phyloP scores from a whole-genome alignment of 2,888 invertebrate species.

The Chalcosyrphus nemorum region DNA sequence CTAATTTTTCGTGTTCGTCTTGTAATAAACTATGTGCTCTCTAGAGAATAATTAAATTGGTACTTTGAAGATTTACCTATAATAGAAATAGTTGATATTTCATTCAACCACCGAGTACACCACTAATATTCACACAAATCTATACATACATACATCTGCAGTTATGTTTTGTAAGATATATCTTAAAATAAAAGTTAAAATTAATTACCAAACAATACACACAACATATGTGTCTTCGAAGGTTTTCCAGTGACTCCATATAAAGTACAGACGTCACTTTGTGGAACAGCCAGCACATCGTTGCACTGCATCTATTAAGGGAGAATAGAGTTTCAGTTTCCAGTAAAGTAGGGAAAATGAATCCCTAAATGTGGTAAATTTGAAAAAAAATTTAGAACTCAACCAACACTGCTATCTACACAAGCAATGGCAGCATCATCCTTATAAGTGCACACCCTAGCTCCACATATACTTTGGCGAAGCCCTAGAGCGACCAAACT shows the following conservation, averaged over 20 bases:
- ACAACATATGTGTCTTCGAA: neutral
- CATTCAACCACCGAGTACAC: too few species aligned
- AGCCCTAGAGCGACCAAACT: constrained; percentile 71
- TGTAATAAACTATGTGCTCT: too few species aligned
- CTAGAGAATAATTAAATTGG: too few species aligned
- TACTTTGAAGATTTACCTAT: too few species aligned
- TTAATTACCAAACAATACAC: too few species aligned
- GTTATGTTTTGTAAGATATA: too few species aligned
- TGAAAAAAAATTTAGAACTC: constrained; percentile 15
- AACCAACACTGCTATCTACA: constrained; percentile 13
- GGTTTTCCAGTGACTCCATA: neutral
- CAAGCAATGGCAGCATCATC: constrained; percentile 60
- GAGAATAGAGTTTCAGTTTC: neutral
- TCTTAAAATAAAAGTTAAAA: too few species aligned
- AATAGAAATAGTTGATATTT: too few species aligned
- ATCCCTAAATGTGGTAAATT: constrained; percentile 19
- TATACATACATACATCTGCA: too few species aligned
- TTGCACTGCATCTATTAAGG: neutral
- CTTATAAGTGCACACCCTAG: constrained; percentile 61
- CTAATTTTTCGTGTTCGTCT: too few species aligned
- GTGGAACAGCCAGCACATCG: neutral
- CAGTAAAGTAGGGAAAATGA: constrained; percentile 16
- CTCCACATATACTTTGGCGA: constrained; percentile 35
- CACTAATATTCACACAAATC: too few species aligned
- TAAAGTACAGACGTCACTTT: neutral